These are phyloP conservation scores for Apodemus speciosus DNA, from an alignment of 2,113 vertebrate genomes.

Conservation along the genomic window DNA sequence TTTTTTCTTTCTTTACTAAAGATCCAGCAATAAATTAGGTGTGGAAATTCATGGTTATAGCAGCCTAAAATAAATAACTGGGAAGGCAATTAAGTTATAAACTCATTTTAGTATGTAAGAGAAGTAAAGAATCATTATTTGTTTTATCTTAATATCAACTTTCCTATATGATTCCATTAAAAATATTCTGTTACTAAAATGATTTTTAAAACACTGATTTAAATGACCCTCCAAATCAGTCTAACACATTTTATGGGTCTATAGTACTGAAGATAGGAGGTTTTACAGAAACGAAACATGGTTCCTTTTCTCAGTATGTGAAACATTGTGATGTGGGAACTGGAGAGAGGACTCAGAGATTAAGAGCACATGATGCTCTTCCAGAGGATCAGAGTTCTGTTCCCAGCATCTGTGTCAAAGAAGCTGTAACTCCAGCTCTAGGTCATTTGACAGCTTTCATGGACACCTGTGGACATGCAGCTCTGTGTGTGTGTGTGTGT, in stretches of 20 bases:
- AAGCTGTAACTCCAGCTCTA: background rate
- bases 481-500: background rate
- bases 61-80: conserved; percentile 50
- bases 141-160: conserved; percentile 54
- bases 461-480: background rate
- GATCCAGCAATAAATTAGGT: conserved; percentile 42
- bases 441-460: background rate
- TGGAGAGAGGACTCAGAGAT: background rate
- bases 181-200: conserved; percentile 43
- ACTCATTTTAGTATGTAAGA: conserved; percentile 42
- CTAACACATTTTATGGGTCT: background rate
- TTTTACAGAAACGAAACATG: conserved; percentile 24
- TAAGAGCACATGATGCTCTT: background rate
- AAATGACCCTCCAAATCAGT: background rate
- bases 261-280: conserved; percentile 11
- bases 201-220: background rate
- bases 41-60: conserved; percentile 5
- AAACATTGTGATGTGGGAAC: background rate
- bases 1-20: conserved; percentile 53
- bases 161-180: conserved; percentile 50
- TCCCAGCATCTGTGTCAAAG: background rate
- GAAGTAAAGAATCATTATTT: conserved; percentile 30
- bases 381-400: background rate
- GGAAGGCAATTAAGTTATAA: conserved; percentile 48
- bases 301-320: conserved; percentile 35